Base-by-base conservation (phyloP, 2,113 vertebrate species). In the Dromaius novaehollandiae region DNA sequence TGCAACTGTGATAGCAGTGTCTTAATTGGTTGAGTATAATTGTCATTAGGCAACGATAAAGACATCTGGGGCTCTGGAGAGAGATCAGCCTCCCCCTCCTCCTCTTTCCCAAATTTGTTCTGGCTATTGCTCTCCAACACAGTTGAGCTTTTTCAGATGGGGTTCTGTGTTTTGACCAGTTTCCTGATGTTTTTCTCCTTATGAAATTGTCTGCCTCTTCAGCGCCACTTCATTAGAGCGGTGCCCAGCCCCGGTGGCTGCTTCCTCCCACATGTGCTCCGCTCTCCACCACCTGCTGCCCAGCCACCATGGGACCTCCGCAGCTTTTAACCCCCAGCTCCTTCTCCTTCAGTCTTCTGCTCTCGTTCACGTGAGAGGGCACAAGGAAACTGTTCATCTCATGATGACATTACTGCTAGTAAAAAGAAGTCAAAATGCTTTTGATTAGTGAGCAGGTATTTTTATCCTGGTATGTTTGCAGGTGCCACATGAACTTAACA, bases 41-140 rank as follows among this genome's bases (percentile, higher is more conserved):
- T 98, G 98, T 98, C 98, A 97, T 98, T 98, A 98, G 97, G 97
- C 97, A 97, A 96, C 50, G 71, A 96, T 98, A 97, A 98, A 98
- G 98, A 98, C 98, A 98, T 98, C 98, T 98, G 98, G 98, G 98
- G 96, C 98, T 98, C 97, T 98, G 97, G 98, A 98, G 98, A 91
- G 97, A 98, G 96, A 98, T 97, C 98, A 97, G 91, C 93, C 90
- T 94, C 87, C 97, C 96, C 96, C 90, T 92, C 96, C 95, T 94
- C 55, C 93, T 89, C 94, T 90, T 86, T 74, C 94, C 69, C 42
- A 58, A 88, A 82, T 97, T 97, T 95, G 92, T 96, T 97, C 95
- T 97, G 97, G 96, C 96, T 92, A 51, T 77, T 97, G 91, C 95
- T 85, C 44, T 95, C 96, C 89, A 92, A 17, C 81, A 50, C 86